Base-by-base conservation (phyloP, 2,113 vertebrate genomes). In the Burhinus oedicnemus region DNA sequence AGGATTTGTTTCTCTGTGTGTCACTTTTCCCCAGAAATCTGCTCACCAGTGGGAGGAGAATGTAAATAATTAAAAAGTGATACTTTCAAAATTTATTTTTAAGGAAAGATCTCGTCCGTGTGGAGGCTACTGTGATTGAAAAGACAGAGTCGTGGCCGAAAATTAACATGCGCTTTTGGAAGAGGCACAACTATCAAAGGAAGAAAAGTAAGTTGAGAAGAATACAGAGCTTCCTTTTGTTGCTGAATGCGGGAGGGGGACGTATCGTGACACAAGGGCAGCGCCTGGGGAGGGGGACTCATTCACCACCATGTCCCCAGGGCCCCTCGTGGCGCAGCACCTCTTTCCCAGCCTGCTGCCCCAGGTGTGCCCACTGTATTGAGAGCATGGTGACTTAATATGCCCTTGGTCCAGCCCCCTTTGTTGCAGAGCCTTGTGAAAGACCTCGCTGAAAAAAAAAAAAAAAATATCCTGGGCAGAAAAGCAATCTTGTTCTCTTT, bases 81-180 rank as follows among this genome's bases (percentile, higher is more conserved):
- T 30, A 12, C 19, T 60, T 49, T 42, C 23, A 0, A 15, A 11
- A 1, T 55, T 49, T 8, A 0, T 38, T 66, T 91, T 86, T 15
- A 29, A 99, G 98, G 83, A 97, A 97, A 38, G 98, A 99, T 14
- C 97, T 99, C 3, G 99, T 99, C 10, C 97, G 98, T 5, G 99
- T 99, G 36, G 98, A 99, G 93, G 99, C 99, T 16, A 99, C 99
- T 0, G 98, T 99, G 90, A 93, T 99, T 1, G 99, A 99, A 69
- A 99, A 99, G 97, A 99, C 99, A 0, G 98, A 99, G 54, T 99
- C 99, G 0, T 98, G 98, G 98, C 99, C 98, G 1, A 99, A 97
- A 80, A 83, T 99, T 47, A 97, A 98, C 77, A 96, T 99, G 98
- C 98, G 91, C 62, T 99, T 99, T 89, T 75, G 78, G 98, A 98